A percentile compares a stretch with the other conserved stretches of the same genome.
These are phyloP conservation scores for Poecile montanus DNA, from an alignment of 2,797 vertebrate genomes.

Conservation along the genomic window DNA sequence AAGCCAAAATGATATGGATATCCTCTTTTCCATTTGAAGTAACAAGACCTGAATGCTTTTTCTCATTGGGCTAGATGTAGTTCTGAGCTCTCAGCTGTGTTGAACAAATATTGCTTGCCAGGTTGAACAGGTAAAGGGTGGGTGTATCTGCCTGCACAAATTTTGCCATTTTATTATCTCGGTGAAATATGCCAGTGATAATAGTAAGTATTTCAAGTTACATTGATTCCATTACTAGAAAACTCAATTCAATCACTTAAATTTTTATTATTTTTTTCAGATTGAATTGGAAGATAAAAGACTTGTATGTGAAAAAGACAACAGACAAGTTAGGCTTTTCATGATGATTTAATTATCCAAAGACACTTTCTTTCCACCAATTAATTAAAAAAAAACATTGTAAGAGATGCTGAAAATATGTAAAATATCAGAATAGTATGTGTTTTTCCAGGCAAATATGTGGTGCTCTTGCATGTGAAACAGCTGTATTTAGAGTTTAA, in stretches of 20 bases:
- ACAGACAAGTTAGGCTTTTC: neutral
- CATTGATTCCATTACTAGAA: neutral
- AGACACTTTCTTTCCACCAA: neutral
- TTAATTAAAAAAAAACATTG: neutral
- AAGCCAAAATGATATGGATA: conserved; percentile 24
- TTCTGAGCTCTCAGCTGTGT: neutral
- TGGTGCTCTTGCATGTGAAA: neutral
- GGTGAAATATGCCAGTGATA: neutral
- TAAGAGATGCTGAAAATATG: neutral
- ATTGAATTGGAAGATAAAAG: neutral
- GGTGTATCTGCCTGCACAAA: neutral
- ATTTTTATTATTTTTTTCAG: neutral
- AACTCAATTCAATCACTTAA: neutral
- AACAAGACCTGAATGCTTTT: neutral
- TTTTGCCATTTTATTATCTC: neutral
- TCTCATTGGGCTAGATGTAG: neutral
- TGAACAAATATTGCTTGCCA: neutral
- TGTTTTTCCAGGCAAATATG: neutral
- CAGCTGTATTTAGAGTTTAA: neutral
- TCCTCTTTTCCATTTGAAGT: conserved; percentile 50
- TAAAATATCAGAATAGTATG: neutral
- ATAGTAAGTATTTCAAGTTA: neutral
- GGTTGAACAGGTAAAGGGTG: neutral
- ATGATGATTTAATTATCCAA: neutral
- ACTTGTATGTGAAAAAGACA: neutral